Base-by-base conservation (phyloP, 2,888 invertebrate species). In the Lepidocyrtoides sp. region DNA sequence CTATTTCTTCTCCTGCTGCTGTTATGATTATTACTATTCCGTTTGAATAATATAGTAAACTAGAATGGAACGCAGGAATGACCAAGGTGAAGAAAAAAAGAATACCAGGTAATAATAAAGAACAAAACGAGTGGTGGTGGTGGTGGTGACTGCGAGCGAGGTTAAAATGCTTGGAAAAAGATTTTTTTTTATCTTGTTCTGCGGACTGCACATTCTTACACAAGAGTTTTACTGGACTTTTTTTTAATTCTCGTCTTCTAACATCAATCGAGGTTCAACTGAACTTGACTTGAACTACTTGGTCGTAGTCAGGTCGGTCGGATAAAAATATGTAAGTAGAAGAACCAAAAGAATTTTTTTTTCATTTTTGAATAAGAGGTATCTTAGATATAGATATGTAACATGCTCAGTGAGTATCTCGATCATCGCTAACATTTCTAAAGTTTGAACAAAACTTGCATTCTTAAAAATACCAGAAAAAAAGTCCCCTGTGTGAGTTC, bases 321-420 rank as follows among this genome's bases (percentile, higher is more conserved):
- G 54, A 79, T 51, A 54, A 79, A 51, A 79, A 54, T 29, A 29
- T 79, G 20, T 51, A 8, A n/a, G n/a, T 26, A 44, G 4, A 75
- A 12, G 14, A 17, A 79, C 54, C 54, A 79, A 79, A 79, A 54
- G 77, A 79, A 79, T 79, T 79, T 79, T 75, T 51, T 51, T 12
- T 7, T 75, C 48, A n/a, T n/a, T n/a, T 17, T 8, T 0, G 66
- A 36, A 5, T 17, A 8, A 17, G 17, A 69, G 8, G 66, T 36
- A 17, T 5, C 12, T 2, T 17, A 54, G 4, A 17, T 17, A 20
- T 17, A 17, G n/a, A 17, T 54, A 54, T 12, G 12, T 2, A 8
- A 48, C 12, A 36, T 36, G 66, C 66, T n/a, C 36, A 36, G 66
- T 5, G 17, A 69, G 36, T 69, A 36, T n/a, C 17, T 69, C 29